Percentiles rank a stretch among this genome's conserved stretches.
These are phyloP conservation scores for Andrena cerasifolii DNA, from an alignment of 1,140 invertebrate genomes.

Conservation along the genomic window DNA sequence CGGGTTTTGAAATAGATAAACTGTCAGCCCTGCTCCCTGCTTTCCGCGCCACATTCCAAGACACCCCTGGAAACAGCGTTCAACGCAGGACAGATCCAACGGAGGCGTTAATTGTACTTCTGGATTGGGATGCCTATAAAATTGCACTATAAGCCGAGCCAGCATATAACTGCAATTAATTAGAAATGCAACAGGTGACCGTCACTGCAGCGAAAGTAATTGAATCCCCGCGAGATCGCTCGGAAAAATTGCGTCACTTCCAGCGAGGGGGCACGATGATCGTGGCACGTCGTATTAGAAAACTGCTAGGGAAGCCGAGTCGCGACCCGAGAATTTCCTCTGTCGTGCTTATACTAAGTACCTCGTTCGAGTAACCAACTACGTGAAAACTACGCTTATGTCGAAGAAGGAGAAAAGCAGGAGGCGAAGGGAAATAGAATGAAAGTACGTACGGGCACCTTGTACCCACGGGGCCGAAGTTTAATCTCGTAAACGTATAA, in stretches of 20 bases:
- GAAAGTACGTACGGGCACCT: conserved; percentile 49
- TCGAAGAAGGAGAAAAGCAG: conserved; percentile 4
- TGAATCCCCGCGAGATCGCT: conserved; percentile 43
- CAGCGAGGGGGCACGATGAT: conserved; percentile 22
- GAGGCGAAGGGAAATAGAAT: conserved; percentile 43
- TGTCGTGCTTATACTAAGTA: conserved; percentile 59
- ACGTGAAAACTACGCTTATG: conserved; percentile 61
- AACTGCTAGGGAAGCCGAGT: conserved; percentile 13
- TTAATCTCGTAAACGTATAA: conserved; percentile 75
- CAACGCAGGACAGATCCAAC: background rate
- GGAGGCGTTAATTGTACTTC: background rate
- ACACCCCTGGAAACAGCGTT: background rate
- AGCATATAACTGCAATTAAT: conserved; percentile 20
- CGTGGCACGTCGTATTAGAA: conserved; percentile 28
- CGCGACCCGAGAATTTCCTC: conserved; percentile 47
- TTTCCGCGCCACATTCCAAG: background rate
- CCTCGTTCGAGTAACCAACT: conserved; percentile 58
- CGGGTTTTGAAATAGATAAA: background rate
- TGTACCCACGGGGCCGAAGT: conserved; percentile 70
- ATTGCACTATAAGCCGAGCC: background rate
- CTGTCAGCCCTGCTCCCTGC: background rate
- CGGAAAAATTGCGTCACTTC: conserved; percentile 41
- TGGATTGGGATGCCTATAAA: background rate
- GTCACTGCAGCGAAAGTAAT: conserved; percentile 12
- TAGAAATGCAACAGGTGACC: conserved; percentile 39